Conservation (phyloP, 2,888 invertebrate species). For the Sericinus montela region DNA sequence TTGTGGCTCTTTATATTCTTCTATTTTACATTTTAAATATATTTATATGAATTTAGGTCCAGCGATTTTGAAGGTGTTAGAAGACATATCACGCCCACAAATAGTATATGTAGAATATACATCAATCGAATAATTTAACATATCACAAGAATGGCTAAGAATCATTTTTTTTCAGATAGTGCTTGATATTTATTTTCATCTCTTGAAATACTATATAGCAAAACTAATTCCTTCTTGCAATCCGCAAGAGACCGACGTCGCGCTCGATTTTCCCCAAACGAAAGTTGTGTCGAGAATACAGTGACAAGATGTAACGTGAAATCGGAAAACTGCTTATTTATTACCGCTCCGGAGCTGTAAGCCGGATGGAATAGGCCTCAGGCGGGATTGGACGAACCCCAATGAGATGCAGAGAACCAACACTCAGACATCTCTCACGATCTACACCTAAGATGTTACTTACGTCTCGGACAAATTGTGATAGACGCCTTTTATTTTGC, state of each 20-base stretch:
- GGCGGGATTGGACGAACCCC: conserved; percentile 49
- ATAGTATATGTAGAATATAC: too few relatives aligned
- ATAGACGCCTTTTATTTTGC: too few relatives aligned
- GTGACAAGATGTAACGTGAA: conserved; percentile 67
- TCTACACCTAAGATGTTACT: too few relatives aligned
- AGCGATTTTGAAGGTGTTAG: too few relatives aligned
- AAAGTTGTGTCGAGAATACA: conserved; percentile 58
- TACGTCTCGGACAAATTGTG: too few relatives aligned
- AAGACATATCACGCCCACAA: too few relatives aligned
- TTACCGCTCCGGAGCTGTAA: conserved; percentile 54
- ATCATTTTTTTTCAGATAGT: too few relatives aligned
- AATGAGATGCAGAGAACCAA: conserved; percentile 40
- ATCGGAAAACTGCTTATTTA: conserved; percentile 77
- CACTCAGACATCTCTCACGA: conserved; percentile 1
- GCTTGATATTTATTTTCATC: conserved; percentile 23
- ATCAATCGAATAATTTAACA: too few relatives aligned
- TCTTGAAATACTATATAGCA: conserved; percentile 26
- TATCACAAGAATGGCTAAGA: too few relatives aligned
- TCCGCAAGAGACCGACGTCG: conserved; percentile 42
- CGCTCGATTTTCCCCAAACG: conserved; percentile 53
- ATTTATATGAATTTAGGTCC: too few relatives aligned
- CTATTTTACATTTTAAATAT: too few relatives aligned
- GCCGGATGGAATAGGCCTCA: conserved; percentile 54
- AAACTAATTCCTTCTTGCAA: conserved; percentile 46
- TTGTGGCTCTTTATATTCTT: too few relatives aligned